phyloP scores from a whole-genome alignment of 2,888 invertebrate genomes.

The Dicroscelio sp. region DNA sequence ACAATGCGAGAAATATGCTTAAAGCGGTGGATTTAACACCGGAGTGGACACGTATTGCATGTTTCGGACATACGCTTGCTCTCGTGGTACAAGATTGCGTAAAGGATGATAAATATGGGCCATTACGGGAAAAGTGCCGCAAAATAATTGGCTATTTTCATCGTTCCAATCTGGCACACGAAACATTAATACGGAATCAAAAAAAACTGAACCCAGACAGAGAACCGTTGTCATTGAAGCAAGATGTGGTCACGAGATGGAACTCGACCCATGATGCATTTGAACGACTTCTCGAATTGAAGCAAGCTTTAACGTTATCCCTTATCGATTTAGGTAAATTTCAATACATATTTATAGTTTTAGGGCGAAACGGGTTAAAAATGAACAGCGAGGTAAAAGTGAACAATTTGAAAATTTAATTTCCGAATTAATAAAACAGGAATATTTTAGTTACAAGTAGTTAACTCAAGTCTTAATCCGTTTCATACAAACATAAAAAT shows the following conservation, averaged over 20 bases:
- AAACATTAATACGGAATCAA: not conserved
- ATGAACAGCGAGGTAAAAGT: too few relatives aligned
- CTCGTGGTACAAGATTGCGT: not conserved
- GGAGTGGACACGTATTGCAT: not conserved
- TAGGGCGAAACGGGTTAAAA: too few relatives aligned
- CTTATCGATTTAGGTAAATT: not conserved
- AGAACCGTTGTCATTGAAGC: not conserved
- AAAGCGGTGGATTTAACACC: not conserved
- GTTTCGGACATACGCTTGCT: not conserved
- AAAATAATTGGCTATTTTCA: conserved; percentile 6
- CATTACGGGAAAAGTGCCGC: not conserved
- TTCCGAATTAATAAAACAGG: too few relatives aligned
- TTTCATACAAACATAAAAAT: too few relatives aligned
- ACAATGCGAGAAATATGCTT: not conserved
- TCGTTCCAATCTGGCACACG: not conserved
- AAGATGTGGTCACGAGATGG: not conserved
- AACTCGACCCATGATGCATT: conserved; percentile 2
- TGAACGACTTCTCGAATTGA: not conserved
- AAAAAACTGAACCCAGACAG: not conserved
- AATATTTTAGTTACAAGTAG: too few relatives aligned
- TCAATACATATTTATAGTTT: too few relatives aligned
- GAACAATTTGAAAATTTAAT: too few relatives aligned
- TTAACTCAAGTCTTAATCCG: too few relatives aligned
- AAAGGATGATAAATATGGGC: not conserved
- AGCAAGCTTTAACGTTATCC: not conserved